These are phyloP conservation scores for Sinodicranocentrus sp. DNA, from an alignment of 2,888 invertebrate genomes.

Conservation along the genomic window DNA sequence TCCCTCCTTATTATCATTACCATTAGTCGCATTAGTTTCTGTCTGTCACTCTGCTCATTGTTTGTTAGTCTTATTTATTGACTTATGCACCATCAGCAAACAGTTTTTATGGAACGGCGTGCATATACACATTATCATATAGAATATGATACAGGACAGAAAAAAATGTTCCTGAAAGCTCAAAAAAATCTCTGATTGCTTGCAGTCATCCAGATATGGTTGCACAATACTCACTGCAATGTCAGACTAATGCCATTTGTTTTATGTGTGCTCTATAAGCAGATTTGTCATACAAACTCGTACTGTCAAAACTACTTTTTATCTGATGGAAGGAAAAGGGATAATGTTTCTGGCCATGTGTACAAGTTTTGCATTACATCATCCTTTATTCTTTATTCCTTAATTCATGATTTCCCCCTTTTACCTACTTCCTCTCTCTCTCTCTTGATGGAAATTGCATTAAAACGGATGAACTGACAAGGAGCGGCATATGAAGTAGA, in stretches of 20 bases:
- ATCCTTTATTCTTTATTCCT: background rate
- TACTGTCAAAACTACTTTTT: conserved; percentile 12
- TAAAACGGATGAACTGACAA: conserved; percentile 10
- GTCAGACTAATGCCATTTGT: too few species aligned
- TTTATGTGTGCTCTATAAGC: background rate
- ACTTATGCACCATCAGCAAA: conserved; percentile 10
- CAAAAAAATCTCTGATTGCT: too few species aligned
- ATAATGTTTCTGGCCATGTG: conserved; percentile 18
- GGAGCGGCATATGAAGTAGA: conserved; percentile 34
- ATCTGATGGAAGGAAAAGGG: conserved; percentile 1
- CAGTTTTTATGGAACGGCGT: too few species aligned
- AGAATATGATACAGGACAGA: too few species aligned
- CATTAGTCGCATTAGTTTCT: too few species aligned
- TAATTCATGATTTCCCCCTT: conserved; percentile 22
- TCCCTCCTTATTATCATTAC: too few species aligned
- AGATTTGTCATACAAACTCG: background rate
- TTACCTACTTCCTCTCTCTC: conserved; percentile 14
- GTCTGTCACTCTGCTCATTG: too few species aligned
- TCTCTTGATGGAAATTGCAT: conserved; percentile 31
- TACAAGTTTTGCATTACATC: background rate
- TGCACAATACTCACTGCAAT: too few species aligned
- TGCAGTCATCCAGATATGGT: too few species aligned
- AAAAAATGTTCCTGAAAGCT: too few species aligned
- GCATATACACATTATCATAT: too few species aligned
- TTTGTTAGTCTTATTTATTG: background rate